A percentile compares a stretch with the other conserved stretches of the same genome.
These are phyloP conservation scores for Rhyacichthys aspro DNA, from an alignment of 2,797 vertebrate species.

Conservation along the genomic window DNA sequence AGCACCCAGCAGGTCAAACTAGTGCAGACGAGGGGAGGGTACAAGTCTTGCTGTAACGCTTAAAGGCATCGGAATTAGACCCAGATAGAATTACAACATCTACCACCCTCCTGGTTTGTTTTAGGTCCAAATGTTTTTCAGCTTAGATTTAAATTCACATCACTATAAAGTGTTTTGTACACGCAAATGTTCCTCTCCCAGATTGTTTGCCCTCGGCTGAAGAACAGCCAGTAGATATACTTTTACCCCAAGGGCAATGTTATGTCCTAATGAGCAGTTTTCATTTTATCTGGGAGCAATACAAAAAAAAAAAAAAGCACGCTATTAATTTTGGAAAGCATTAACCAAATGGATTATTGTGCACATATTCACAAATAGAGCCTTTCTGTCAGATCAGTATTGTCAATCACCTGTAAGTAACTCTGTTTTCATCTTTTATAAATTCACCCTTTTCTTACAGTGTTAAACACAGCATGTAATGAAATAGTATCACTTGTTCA, in stretches of 20 bases:
- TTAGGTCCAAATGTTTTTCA: constrained; percentile 15
- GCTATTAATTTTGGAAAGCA: constrained; percentile 3
- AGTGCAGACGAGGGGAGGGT: constrained; percentile 27
- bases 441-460: no score
- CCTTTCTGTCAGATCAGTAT: background rate
- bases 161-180: constrained; percentile 20
- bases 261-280: constrained; percentile 39
- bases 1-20: constrained; percentile 68
- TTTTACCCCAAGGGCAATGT: constrained; percentile 25
- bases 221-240: constrained; percentile 19
- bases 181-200: constrained; percentile 9
- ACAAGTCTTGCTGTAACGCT: constrained; percentile 8
- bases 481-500: no score
- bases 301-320: constrained; percentile 18
- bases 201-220: constrained; percentile 20
- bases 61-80: constrained; percentile 1
- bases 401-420: no score
- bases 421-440: no score
- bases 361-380: background rate
- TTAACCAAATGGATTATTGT: background rate
- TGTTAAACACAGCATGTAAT: no score
- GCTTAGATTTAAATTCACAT: constrained; percentile 20
- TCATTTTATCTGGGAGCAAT: constrained; percentile 19
- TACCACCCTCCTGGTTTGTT: constrained; percentile 1
- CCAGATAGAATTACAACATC: background rate